Conservation (phyloP, 2,113 vertebrate species). For the Mola mola region DNA sequence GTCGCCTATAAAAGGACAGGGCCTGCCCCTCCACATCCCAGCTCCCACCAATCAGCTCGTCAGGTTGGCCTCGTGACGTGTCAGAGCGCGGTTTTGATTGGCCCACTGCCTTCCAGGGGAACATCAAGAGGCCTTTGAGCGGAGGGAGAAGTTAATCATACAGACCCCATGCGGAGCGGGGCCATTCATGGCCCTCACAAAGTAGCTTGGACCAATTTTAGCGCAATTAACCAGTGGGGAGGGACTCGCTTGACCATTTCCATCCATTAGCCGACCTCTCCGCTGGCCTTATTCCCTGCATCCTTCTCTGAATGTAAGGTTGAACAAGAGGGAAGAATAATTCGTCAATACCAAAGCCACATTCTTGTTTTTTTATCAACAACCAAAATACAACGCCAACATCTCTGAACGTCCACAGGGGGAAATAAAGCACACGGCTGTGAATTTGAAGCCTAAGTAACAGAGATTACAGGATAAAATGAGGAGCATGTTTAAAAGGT, state of each 20-base stretch:
- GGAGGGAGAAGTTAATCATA: constrained; percentile 83
- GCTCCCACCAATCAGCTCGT: constrained; percentile 76
- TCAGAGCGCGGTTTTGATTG: constrained; percentile 68
- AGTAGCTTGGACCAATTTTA: constrained; percentile 82
- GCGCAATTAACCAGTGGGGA: constrained; percentile 85
- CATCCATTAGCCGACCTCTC: constrained; percentile 71
- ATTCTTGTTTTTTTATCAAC: constrained; percentile 7
- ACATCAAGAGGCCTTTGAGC: constrained; percentile 79
- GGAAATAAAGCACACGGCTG: too few species aligned
- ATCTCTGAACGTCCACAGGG: too few species aligned
- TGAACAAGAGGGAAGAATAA: constrained; percentile 3
- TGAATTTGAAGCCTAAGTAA: too few species aligned
- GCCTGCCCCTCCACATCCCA: constrained; percentile 55
- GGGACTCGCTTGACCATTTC: constrained; percentile 75
- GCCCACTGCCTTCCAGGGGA: constrained; percentile 59
- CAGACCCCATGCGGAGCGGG: constrained; percentile 80
- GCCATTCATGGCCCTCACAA: constrained; percentile 81
- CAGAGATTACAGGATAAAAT: too few species aligned
- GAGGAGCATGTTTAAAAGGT: too few species aligned
- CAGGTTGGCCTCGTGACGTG: constrained; percentile 64
- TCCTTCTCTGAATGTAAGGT: constrained; percentile 48
- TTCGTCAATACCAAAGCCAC: constrained; percentile 26
- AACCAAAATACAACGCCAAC: too few species aligned
- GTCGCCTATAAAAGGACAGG: constrained; percentile 78
- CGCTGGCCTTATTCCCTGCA: constrained; percentile 46